Percentiles rank a stretch among this genome's conserved stretches.
Conservation (phyloP, 2,113 vertebrate genomes). For the Tragulus kanchil region DNA sequence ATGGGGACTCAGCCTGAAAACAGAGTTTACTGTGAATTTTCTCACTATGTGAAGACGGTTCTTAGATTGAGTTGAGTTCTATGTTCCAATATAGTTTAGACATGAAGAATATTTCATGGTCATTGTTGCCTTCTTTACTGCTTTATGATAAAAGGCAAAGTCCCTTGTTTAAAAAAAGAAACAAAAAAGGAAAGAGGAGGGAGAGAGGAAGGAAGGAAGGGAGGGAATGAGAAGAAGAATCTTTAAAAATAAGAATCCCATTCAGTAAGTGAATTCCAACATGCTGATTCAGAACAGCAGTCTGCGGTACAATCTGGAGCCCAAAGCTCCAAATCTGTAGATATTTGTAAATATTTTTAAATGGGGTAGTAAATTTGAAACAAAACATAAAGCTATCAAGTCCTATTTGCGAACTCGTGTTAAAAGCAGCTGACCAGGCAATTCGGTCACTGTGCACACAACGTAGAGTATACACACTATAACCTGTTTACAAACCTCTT, state of each 20-base stretch:
- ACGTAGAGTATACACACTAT: background rate
- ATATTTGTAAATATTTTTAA: slow-evolving; percentile 69
- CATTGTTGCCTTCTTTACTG: background rate
- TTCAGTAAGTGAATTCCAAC: slow-evolving; percentile 6
- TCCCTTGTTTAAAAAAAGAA: background rate
- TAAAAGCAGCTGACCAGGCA: slow-evolving; percentile 18
- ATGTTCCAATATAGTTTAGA: background rate
- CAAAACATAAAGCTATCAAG: slow-evolving; percentile 51
- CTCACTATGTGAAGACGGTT: background rate
- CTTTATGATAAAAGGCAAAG: background rate
- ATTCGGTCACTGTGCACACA: background rate
- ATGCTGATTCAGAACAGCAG: slow-evolving; percentile 13
- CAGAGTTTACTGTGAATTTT: slow-evolving; percentile 1
- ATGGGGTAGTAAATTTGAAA: slow-evolving; percentile 52
- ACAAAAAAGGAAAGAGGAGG: background rate
- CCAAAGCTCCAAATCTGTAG: slow-evolving; percentile 45
- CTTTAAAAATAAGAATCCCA: slow-evolving; percentile 32
- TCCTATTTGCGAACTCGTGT: background rate
- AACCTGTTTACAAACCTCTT: background rate
- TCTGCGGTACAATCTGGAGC: background rate
- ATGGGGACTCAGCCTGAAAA: background rate
- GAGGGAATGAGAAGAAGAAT: background rate
- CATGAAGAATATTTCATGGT: slow-evolving; percentile 3
- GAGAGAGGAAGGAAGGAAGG: background rate
- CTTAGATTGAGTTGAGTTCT: background rate